Evolutionary conservation across 2,113 vertebrate genomes (phyloP), one percentile per base, ranked within the genome.

Genomic region (Sinocyclocheilus grahami): DNA sequence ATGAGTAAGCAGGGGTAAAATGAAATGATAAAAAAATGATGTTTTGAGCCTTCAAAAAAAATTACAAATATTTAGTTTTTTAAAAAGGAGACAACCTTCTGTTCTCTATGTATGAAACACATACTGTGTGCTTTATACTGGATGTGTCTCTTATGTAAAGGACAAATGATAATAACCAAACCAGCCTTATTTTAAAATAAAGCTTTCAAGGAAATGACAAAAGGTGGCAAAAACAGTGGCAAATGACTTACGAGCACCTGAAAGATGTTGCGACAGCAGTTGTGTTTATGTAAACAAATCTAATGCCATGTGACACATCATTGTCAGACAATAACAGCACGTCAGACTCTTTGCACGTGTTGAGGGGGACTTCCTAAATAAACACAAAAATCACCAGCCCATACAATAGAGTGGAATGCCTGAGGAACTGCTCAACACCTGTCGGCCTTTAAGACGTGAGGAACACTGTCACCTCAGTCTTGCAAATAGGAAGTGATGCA

Each of bases 381-480:
- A 88, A 63, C 76, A 90, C 90, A 93, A 92, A 92, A 92, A 83
- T 37, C 46, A 55, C 65, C 16, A 91, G 83, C 76, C 37, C 60
- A 83, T 67, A 91, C 78, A 88, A 78, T 86, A 42, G 86, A 88
- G 74, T 65, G 75, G 86, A 87, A 87, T 20, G 58, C 80, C 82
- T 80, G 85, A 90, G 91, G 92, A 95, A 95, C 94, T 90, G 93
- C 92, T 94, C 89, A 92, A 92, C 94, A 95, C 93, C 94, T 95
- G 95, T 90, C 88, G 87, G 80, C 87, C 89, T 90, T 90, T 86
- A 78, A 86, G 85, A 85, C 85, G 37, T 87, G 71, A 88, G 82
- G 87, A 86, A 84, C 87, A 67, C 75, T 74, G 74, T 86, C 87
- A 77, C 85, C 78, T 83, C 46, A 46, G 86, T 48, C 84, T 72